phyloP scores from a whole-genome alignment of 2,888 invertebrate genomes.

The Eupithecia inturbata region DNA sequence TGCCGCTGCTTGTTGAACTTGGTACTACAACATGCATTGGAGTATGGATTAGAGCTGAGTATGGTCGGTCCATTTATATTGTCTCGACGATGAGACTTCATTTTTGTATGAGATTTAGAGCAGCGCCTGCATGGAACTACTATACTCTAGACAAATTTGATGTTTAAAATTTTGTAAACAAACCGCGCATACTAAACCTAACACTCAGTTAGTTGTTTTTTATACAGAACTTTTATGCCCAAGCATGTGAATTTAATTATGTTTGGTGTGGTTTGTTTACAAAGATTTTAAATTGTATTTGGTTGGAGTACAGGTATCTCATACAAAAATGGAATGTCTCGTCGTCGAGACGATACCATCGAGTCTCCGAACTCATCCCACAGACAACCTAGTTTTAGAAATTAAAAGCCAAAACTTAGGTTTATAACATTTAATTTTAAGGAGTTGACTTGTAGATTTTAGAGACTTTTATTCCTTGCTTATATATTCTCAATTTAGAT shows the following conservation, averaged over 20 bases:
- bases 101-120: neutral
- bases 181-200: neutral
- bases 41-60: neutral
- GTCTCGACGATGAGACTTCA: neutral
- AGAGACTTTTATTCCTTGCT: neutral
- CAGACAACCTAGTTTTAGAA: neutral
- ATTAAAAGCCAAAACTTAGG: neutral
- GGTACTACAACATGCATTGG: neutral
- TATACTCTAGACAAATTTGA: neutral
- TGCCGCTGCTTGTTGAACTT: slow-evolving; percentile 43
- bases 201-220: neutral
- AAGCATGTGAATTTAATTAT: no score
- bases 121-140: neutral
- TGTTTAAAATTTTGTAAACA: neutral
- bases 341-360: neutral
- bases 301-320: neutral
- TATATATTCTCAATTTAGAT: neutral
- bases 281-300: neutral
- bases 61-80: neutral
- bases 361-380: neutral
- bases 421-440: neutral
- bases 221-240: no score
- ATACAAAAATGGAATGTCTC: neutral
- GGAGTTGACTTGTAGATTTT: neutral
- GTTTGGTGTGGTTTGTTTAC: no score